Percentiles rank a stretch among this genome's conserved stretches.
Conservation (phyloP, 2,888 invertebrate genomes). For the Drosophila phalerata region DNA sequence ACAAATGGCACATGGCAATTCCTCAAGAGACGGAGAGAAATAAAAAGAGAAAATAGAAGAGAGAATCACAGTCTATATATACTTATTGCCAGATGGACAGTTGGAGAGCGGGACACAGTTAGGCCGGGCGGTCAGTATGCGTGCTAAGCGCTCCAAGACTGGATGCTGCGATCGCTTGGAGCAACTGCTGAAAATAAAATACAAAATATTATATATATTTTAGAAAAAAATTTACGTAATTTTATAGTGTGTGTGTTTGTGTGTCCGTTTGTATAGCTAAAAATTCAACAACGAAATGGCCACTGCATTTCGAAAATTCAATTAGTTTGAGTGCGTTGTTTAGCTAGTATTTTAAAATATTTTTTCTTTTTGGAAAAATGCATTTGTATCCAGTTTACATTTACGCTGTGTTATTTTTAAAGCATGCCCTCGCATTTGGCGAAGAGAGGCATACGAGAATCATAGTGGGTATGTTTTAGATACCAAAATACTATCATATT, state of each 20-base stretch:
- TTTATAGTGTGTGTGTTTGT: conserved; percentile 34
- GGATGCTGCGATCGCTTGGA: conserved; percentile 66
- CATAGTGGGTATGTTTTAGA: conserved; percentile 74
- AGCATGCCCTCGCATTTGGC: conserved; percentile 49
- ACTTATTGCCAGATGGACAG: conserved; percentile 18
- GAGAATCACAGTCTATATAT: background rate
- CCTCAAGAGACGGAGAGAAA: conserved; percentile 29
- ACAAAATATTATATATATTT: conserved; percentile 22
- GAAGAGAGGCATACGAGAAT: conserved; percentile 65
- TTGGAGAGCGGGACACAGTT: conserved; percentile 32
- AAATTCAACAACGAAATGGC: conserved; percentile 63
- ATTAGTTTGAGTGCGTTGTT: conserved; percentile 56
- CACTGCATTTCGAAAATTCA: conserved; percentile 69
- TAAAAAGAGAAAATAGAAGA: conserved; percentile 3
- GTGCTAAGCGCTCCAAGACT: conserved; percentile 74
- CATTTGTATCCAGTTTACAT: conserved; percentile 67
- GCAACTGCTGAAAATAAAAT: conserved; percentile 36
- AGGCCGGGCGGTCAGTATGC: conserved; percentile 70
- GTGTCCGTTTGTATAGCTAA: conserved; percentile 32
- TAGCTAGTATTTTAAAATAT: conserved; percentile 33
- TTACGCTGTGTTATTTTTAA: conserved; percentile 58
- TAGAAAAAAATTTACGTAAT: conserved; percentile 55
- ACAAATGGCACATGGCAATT: conserved; percentile 32
- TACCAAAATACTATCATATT: background rate
- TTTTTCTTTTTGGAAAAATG: conserved; percentile 54